Evolutionary conservation across 2,888 invertebrate species (phyloP), one percentile per base, ranked within the genome.

Genomic region (Luffia ferchaultella): DNA sequence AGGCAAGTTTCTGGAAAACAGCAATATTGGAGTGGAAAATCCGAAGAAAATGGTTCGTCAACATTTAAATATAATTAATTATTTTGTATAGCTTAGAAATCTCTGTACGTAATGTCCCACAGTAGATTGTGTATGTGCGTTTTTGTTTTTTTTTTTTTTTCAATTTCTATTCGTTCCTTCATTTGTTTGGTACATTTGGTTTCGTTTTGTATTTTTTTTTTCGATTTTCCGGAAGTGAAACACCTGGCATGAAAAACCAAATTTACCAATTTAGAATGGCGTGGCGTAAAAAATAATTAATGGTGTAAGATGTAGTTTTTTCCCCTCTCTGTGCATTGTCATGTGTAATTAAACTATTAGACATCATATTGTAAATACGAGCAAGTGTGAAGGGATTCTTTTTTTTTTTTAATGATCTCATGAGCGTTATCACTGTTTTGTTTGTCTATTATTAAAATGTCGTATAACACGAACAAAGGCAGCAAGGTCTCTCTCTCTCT

Each of bases 41-140:
- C 20, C 15, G 83, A 83, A 70, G 83, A 82, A 52, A 82, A 73
- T 54, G 82, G 82, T 82, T 77, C 80, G 85, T 82, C 69, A 45
- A 55, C 52, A 58, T 56, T 61, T 59, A 57, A 56, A 55, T 55
- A 56, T 54, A 55, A 57, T 55, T 56, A 52, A 55, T 54, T 52
- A 47, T 52, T 57, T 56, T 57, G 58, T 55, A 58, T 58, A 55
- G 56, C 55, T 48, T 19, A 40, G 41, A n/a, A 19, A 40, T 30
- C 44, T 18, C 15, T 42, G 44, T 43, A 20, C 48, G 20, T 58
- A 55, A 57, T 57, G 57, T 57, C 62, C 55, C 53, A 54, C 42
- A 54, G 53, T 60, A 52, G 30, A 30, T 46, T 20, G 15, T 20
- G 17, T 46, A 46, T 20, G n/a, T 16, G 20, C n/a, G 20, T n/a